These are phyloP conservation scores for Osmoderma eremita DNA, from an alignment of 2,888 invertebrate genomes.

Conservation along the genomic window DNA sequence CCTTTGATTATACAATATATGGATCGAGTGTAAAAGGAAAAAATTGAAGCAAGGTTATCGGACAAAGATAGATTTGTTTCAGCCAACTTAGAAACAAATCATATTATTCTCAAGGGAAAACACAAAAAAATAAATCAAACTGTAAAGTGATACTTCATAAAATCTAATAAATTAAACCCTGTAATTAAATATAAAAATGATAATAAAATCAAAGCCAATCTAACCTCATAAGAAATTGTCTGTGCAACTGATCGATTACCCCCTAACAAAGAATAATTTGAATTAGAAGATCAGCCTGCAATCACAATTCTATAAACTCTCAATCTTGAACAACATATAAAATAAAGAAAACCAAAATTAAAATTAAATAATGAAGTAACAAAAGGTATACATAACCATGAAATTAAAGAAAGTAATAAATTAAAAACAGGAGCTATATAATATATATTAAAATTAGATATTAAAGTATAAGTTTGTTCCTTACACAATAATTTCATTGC, in stretches of 20 bases:
- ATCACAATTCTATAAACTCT: no score
- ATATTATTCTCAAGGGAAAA: slow-evolving; percentile 67
- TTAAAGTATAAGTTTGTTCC: slow-evolving; percentile 68
- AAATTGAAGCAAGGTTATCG: no score
- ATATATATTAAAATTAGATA: slow-evolving; percentile 72
- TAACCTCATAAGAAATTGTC: slow-evolving; percentile 82
- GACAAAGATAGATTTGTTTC: slow-evolving; percentile 81
- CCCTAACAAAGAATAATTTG: slow-evolving; percentile 75
- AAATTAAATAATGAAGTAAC: no score
- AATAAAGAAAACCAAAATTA: no score
- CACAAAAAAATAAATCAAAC: slow-evolving; percentile 69
- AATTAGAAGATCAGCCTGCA: no score
- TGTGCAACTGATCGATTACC: slow-evolving; percentile 75
- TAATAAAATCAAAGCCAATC: slow-evolving; percentile 73
- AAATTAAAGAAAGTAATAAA: no score
- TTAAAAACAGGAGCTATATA: slow-evolving; percentile 70
- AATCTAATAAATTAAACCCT: slow-evolving; percentile 67
- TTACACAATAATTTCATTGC: slow-evolving; percentile 78
- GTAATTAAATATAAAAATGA: slow-evolving; percentile 69
- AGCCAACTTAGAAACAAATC: slow-evolving; percentile 71
- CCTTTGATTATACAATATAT: no score
- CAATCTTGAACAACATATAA: no score
- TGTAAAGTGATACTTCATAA: slow-evolving; percentile 65
- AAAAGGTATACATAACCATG: no score
- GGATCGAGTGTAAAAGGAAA: no score